phyloP scores from a whole-genome alignment of 2,888 invertebrate species.

The Mamestra brassicae region DNA sequence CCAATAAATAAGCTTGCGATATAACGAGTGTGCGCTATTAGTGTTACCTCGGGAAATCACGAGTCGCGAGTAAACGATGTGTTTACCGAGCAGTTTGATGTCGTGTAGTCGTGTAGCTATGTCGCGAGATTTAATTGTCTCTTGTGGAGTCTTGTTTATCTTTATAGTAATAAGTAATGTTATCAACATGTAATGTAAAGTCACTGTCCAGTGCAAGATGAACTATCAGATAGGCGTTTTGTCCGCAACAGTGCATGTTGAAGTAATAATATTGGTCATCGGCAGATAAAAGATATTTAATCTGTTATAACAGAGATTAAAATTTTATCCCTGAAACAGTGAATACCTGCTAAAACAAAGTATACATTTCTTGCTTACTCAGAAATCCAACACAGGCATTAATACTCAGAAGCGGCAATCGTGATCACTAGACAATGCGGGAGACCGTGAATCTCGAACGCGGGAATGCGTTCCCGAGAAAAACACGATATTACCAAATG shows the following conservation, averaged over 20 bases:
- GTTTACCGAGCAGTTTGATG: slow-evolving; percentile 32
- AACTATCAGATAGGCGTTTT: background rate
- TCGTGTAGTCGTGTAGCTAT: slow-evolving; percentile 30
- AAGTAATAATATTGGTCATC: background rate
- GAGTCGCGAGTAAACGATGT: slow-evolving; percentile 44
- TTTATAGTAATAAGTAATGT: background rate
- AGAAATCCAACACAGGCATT: background rate
- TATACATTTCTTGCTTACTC: background rate
- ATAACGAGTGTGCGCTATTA: slow-evolving; percentile 57
- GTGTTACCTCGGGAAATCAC: slow-evolving; percentile 54
- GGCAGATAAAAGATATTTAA: too few species aligned
- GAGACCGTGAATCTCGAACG: slow-evolving; percentile 49
- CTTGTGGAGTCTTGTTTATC: background rate
- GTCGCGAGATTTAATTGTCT: slow-evolving; percentile 15
- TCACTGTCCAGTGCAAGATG: background rate
- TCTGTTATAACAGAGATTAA: too few species aligned
- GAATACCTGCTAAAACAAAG: background rate
- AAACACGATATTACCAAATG: slow-evolving; percentile 83
- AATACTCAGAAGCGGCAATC: background rate
- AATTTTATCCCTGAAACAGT: background rate
- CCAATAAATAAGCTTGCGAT: slow-evolving; percentile 64
- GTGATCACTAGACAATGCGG: slow-evolving; percentile 25
- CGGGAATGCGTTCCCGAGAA: slow-evolving; percentile 64
- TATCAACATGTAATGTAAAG: background rate
- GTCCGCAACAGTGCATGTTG: background rate